Conservation (phyloP, 2,888 invertebrate genomes). For the Hirtodrosophila alboralis region DNA sequence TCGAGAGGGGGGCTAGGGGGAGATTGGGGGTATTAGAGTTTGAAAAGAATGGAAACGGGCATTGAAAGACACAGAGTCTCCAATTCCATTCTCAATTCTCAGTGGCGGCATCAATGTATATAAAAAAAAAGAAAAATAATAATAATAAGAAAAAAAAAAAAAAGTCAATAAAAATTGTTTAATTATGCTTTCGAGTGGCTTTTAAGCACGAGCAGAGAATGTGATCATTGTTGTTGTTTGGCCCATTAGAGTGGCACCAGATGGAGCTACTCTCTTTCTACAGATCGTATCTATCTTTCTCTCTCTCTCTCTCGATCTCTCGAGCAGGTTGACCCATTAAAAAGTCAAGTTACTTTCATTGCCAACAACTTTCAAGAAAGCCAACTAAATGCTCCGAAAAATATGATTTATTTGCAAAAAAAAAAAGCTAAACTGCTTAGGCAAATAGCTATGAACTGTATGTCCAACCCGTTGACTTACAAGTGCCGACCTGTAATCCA, state of each 20-base stretch:
- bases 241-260: conserved; percentile 57
- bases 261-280: neutral
- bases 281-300: neutral
- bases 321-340: conserved; percentile 61
- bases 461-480: conserved; percentile 56
- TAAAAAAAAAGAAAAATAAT: too few species aligned
- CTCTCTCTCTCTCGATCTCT: conserved; percentile 2
- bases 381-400: conserved; percentile 32
- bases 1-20: neutral
- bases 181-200: conserved; percentile 75
- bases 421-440: conserved; percentile 31
- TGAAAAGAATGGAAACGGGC: conserved; percentile 38
- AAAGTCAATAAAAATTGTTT: conserved; percentile 78
- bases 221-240: conserved; percentile 63
- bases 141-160: conserved; percentile 48
- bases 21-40: conserved; percentile 13
- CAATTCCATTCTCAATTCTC: conserved; percentile 38
- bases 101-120: conserved; percentile 68
- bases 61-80: conserved; percentile 39
- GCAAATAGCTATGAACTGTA: conserved; percentile 47
- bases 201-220: conserved; percentile 71
- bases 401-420: conserved; percentile 45
- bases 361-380: conserved; percentile 41
- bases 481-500: conserved; percentile 43
- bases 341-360: conserved; percentile 59